Evolutionary conservation across 2,113 vertebrate species (phyloP), one percentile per base, ranked within the genome.

Genomic region (Gasterosteus nipponicus): DNA sequence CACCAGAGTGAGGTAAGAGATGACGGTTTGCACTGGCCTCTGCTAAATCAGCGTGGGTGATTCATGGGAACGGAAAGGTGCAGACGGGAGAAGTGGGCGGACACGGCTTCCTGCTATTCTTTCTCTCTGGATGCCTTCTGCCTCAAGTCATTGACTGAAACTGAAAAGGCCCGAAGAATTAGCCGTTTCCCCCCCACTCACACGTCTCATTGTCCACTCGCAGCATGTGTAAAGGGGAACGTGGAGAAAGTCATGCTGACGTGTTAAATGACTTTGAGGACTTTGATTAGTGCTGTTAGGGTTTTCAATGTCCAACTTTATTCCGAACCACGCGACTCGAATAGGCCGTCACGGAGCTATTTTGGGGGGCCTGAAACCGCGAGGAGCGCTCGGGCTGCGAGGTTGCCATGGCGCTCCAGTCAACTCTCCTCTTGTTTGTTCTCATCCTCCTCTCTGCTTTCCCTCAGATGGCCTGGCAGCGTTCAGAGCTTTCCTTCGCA

Each of bases 401-500:
- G 49, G 86, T 93, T 87, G 78, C 86, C 91, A 87, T 91, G 85
- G 80, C 78, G 38, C 81, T 91, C 86, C 6, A 86, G 85, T 86
- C 80, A 71, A 63, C 67, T 71, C 62, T 87, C 57, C 44, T 66
- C 69, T 73, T 92, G 62, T 41, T 89, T 89, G 89, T 78, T 66
- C 78, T 0, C 3, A 69, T 63, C 3, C 71, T 63, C 57, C 74
- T 64, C 53, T 57, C 80, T 75, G 54, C 59, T 81, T 47, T 68
- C 53, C 75, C 59, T 87, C 95, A 99, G 98, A 98, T 6, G 98
- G 98, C 1, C 93, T 98, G 72, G 97, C 97, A 51, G 96, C 98
- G 38, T 99, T 99, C 93, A 93, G 97, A 86, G 96, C 97, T 71
- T 99, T 99, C 90, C 94, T 99, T 77, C 96, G 96, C 88, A 99